A percentile compares a stretch with the other conserved stretches of the same genome.
These are phyloP conservation scores for Drosophila quadrilineata DNA, from an alignment of 1,140 invertebrate species.

Conservation along the genomic window DNA sequence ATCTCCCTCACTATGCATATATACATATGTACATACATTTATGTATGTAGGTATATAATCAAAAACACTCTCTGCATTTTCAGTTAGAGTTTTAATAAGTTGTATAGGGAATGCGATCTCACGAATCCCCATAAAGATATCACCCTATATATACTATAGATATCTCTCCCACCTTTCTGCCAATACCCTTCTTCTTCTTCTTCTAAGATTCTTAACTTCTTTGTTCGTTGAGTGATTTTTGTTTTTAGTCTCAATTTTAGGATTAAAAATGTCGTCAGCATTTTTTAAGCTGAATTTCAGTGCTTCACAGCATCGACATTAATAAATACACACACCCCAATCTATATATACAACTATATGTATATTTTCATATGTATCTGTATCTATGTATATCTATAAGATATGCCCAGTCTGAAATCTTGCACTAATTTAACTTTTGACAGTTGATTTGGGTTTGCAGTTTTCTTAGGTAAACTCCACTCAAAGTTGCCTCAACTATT, in stretches of 20 bases:
- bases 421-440: constrained; percentile 52
- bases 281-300: constrained; percentile 70
- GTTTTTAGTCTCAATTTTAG: constrained; percentile 74
- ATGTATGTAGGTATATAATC: too few relatives aligned
- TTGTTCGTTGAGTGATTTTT: too few relatives aligned
- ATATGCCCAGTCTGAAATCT: neutral
- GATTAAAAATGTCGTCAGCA: constrained; percentile 78
- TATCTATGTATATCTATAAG: too few relatives aligned
- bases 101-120: constrained; percentile 55
- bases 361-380: neutral
- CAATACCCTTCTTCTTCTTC: neutral
- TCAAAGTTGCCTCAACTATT: constrained; percentile 34
- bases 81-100: constrained; percentile 54
- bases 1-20: too few relatives aligned
- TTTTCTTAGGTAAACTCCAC: constrained; percentile 44
- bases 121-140: too few relatives aligned
- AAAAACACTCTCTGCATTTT: too few relatives aligned
- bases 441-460: constrained; percentile 71
- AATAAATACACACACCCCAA: constrained; percentile 34
- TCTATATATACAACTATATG: constrained; percentile 3
- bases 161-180: neutral
- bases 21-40: too few relatives aligned
- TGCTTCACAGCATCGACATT: constrained; percentile 63
- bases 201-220: neutral
- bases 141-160: too few relatives aligned